Base-by-base conservation (phyloP, 2,888 invertebrate genomes). In the Hipparchia sbordonii region DNA sequence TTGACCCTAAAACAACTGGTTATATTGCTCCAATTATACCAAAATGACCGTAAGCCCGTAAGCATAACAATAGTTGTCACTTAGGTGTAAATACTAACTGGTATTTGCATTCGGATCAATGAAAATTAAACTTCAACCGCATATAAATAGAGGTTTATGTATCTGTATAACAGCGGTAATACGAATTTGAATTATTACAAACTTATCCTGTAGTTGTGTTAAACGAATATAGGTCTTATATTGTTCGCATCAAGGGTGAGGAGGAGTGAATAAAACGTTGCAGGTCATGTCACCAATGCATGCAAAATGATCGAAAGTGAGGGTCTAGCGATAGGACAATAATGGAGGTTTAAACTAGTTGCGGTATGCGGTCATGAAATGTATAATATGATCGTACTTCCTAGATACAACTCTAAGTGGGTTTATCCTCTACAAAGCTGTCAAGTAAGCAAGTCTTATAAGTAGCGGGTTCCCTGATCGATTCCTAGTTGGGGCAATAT, bases 1-100 rank as follows among this genome's bases (percentile, higher is more conserved):
- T 79, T 78, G 79, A 77, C 79, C 77, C 62, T 63, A 74, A 72
- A 77, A 70, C 48, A 52, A 75, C 77, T 73, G 73, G 76, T 77
- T 75, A 23, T 71, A 63, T 46, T 72, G 73, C 72, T 78, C 75
- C 68, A 77, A 78, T 77, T 76, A 74, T 12, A 72, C 60, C 52
- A 72, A 71, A 74, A 67, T 70, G 62, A 72, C 72, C 72, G 72
- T 72, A 73, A 71, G 57, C 71, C 72, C 72, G 72, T 72, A 73
- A 71, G 57, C 71, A 71, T 72, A 70, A 78, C 77, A 78, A 78
- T 77, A 65, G 70, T 62, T 70, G 67, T 59, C 69, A 70, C 72
- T 68, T 48, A 68, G n/a, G n/a, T 39, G 6, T 39, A n/a, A 10
- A 63, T 51, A 65, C 52, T 8, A 60, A 63, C 45, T 46, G 23